These are phyloP conservation scores for Labrus mixtus DNA, from an alignment of 2,113 vertebrate species.

Conservation along the genomic window DNA sequence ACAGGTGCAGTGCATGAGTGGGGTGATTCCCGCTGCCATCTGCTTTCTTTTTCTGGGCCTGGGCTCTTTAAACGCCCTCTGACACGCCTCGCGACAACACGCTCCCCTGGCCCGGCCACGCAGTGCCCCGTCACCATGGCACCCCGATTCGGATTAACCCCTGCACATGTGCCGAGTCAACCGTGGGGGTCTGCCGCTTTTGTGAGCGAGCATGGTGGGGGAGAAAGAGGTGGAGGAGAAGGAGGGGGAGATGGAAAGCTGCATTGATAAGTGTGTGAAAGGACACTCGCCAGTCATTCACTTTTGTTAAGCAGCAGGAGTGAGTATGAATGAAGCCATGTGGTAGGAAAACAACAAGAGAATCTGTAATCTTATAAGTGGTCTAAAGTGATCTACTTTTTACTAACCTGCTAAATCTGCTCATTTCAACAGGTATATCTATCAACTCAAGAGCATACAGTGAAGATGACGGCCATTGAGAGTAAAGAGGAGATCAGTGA, in stretches of 20 bases:
- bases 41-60: conserved; percentile 78
- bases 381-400: conserved; percentile 10
- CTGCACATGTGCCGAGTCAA: conserved; percentile 84
- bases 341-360: conserved; percentile 19
- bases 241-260: conserved; percentile 48
- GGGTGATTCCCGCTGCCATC: conserved; percentile 81
- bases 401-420: conserved; percentile 23
- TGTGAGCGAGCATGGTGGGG: conserved; percentile 69
- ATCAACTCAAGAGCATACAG: conserved; percentile 14
- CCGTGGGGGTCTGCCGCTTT: conserved; percentile 75
- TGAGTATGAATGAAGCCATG: conserved; percentile 48
- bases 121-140: conserved; percentile 79
- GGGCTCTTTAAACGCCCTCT: conserved; percentile 78
- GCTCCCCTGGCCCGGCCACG: conserved; percentile 59
- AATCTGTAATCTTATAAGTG: neutral
- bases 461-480: conserved; percentile 80
- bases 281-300: conserved; percentile 68
- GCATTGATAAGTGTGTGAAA: conserved; percentile 74
- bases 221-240: conserved; percentile 32
- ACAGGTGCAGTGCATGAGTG: conserved; percentile 83
- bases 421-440: conserved; percentile 57
- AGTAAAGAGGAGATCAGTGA: conserved; percentile 91
- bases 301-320: conserved; percentile 72
- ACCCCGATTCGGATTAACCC: conserved; percentile 78
- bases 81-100: conserved; percentile 76